Base-by-base conservation (phyloP, 2,797 vertebrate species). In the Avahi laniger region DNA sequence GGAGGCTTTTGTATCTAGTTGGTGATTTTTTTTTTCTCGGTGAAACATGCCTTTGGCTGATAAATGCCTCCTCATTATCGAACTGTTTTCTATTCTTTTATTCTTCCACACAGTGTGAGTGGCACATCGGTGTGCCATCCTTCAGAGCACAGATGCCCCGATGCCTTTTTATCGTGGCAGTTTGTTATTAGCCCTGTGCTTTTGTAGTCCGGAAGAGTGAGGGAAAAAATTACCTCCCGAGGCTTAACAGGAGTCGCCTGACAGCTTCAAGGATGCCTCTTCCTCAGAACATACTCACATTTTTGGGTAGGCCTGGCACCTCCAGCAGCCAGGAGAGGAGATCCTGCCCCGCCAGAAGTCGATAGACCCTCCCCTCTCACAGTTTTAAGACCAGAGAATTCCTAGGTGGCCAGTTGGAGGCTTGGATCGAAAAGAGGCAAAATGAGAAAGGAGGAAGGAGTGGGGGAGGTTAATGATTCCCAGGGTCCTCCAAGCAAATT, bases 181-280 rank as follows among this genome's bases (percentile, higher is more conserved):
- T 83, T 90, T 86, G 33, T 85, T 95, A 82, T 85, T 95, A 82
- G 80, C 81, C 11, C 35, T 80, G 4, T 88, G 72, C 89, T 89
- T 96, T 83, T 63, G 50, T 52, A 65, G 72, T 63, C 46, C 46
- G 24, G 14, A 41, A 91, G 91, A 76, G 28, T 10, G 43, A 92
- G 54, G 41, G 26, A 22, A 22, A 86, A 94, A 79, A 76, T 82
- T 15, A 78, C 61, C 59, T 91, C 46, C 33, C 3, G 80, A 59
- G 52, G 43, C 41, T n/a, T 92, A 54, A 48, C 48, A 33, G 48
- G 14, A 48, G 83, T 93, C 91, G 54, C 11, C 52, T 59, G 52
- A 72, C 3, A 85, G 80, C 48, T 54, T 30, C 35, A 67, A n/a
- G 4, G 38, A 48, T 63, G 54, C 61, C 28, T 38, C 48, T 75